Percentiles rank a stretch among this genome's conserved stretches.
Evolutionary conservation across 2,113 vertebrate genomes (phyloP).

Genomic region (Podarcis muralis): DNA sequence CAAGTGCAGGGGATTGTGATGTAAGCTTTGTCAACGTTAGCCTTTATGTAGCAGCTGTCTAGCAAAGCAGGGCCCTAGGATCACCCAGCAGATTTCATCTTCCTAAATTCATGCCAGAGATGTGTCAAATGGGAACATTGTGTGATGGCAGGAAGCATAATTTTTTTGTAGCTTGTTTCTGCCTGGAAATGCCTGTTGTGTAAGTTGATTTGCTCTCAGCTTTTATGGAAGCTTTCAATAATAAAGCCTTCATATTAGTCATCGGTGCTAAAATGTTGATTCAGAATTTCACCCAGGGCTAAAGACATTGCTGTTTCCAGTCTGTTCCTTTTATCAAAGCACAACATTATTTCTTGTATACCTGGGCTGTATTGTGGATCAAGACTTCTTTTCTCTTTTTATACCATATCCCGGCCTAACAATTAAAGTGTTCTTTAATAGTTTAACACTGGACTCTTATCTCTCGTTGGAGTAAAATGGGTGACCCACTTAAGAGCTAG

Average conservation of each 20-base stretch:
- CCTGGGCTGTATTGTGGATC: background rate
- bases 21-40: background rate
- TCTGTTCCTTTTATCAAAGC: slow-evolving; percentile 36
- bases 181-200: slow-evolving; percentile 23
- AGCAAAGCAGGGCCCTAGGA: background rate
- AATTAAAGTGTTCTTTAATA: slow-evolving; percentile 36
- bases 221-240: slow-evolving; percentile 48
- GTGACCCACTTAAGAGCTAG: slow-evolving; percentile 14
- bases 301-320: slow-evolving; percentile 37
- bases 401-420: background rate
- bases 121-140: slow-evolving; percentile 20
- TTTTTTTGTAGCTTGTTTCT: slow-evolving; percentile 8
- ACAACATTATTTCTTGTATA: background rate
- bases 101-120: background rate
- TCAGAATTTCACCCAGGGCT: slow-evolving; percentile 35
- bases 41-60: background rate
- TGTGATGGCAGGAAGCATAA: background rate
- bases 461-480: slow-evolving; percentile 15
- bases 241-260: slow-evolving; percentile 41
- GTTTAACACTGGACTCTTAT: slow-evolving; percentile 9
- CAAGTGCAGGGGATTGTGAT: background rate
- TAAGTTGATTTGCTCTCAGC: slow-evolving; percentile 36
- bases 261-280: slow-evolving; percentile 32
- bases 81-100: background rate
- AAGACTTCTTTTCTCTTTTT: background rate